Conservation (phyloP, 2,888 invertebrate genomes). For the Aproaerema taeniolella region DNA sequence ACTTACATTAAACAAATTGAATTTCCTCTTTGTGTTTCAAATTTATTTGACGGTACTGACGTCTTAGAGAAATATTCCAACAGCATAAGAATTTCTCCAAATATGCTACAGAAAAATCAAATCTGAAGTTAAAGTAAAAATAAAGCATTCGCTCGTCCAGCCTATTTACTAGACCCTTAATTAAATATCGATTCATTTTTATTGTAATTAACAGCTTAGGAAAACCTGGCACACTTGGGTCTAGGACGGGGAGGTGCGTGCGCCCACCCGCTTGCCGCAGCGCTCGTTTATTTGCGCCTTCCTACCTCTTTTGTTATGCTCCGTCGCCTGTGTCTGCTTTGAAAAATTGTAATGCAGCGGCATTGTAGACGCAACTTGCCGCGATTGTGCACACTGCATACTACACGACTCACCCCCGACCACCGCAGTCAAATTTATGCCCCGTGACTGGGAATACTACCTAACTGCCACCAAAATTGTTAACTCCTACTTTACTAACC, state of each 20-base stretch:
- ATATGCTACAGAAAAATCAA: no score
- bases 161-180: no score
- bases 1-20: conserved; percentile 70
- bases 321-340: conserved; percentile 70
- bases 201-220: no score
- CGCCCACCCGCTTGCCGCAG: conserved; percentile 53
- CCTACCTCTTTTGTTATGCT: conserved; percentile 70
- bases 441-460: conserved; percentile 3
- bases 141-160: no score
- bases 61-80: conserved; percentile 18
- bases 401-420: conserved; percentile 20
- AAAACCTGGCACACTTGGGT: conserved; percentile 9
- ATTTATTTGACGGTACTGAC: conserved; percentile 29
- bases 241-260: conserved; percentile 36
- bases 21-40: conserved; percentile 48
- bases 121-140: no score
- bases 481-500: no score
- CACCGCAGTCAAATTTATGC: conserved; percentile 36
- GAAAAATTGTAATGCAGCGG: conserved; percentile 73
- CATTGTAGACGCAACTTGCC: conserved; percentile 59
- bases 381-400: conserved; percentile 53
- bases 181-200: no score
- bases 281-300: conserved; percentile 73
- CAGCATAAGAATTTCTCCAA: conserved; percentile 9
- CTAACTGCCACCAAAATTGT: no score